phyloP scores from a whole-genome alignment of 2,113 vertebrate genomes.

The Corydoras sp. region DNA sequence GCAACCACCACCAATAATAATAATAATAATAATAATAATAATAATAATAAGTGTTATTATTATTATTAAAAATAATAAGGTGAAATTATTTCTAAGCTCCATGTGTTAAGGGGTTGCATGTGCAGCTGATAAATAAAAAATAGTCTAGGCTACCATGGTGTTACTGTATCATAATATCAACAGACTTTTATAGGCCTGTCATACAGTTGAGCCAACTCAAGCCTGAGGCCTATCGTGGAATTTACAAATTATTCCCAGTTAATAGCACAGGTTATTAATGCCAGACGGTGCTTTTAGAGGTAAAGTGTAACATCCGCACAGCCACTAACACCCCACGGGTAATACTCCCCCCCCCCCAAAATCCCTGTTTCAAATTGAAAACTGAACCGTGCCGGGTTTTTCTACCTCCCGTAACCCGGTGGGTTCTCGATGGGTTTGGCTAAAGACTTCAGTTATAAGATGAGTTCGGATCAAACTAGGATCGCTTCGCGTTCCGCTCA shows the following conservation, averaged over 20 bases:
- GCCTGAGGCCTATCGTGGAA: neutral
- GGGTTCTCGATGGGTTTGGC: constrained; percentile 30
- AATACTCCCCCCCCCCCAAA: constrained; percentile 8
- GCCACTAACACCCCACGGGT: constrained; percentile 3
- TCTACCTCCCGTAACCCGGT: constrained; percentile 28
- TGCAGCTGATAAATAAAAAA: too few relatives aligned
- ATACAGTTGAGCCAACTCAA: neutral
- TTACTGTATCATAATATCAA: neutral
- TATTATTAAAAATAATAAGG: neutral
- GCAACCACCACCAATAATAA: neutral
- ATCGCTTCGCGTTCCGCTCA: constrained; percentile 73
- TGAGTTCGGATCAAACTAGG: constrained; percentile 70
- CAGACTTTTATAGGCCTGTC: neutral
- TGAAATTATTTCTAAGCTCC: too few relatives aligned
- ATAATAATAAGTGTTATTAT: neutral
- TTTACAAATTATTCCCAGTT: constrained; percentile 1
- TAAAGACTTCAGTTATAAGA: constrained; percentile 49
- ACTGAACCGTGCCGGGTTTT: constrained; percentile 33
- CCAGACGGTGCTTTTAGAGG: constrained; percentile 9
- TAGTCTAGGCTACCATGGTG: neutral
- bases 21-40: neutral
- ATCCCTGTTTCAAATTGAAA: constrained; percentile 36
- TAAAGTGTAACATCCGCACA: constrained; percentile 14
- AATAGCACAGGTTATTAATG: constrained; percentile 12
- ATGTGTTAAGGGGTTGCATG: too few relatives aligned